Evolutionary conservation across 2,797 vertebrate species (phyloP).

Genomic region (Amblyopsis hoosieri): DNA sequence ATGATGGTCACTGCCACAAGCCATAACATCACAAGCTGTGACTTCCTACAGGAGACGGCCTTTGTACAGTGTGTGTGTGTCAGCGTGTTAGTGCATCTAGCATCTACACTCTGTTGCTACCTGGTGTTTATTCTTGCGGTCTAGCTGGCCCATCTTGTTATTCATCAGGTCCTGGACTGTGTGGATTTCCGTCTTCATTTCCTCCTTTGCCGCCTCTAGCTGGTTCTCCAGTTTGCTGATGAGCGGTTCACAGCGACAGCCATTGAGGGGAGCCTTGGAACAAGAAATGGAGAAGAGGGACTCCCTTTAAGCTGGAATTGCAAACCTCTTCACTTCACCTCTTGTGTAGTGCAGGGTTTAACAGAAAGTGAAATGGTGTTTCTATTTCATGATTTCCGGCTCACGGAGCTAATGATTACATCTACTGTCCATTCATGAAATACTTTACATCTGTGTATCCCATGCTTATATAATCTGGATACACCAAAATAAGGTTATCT

Average conservation of each 20-base stretch:
- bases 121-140: conserved; percentile 90
- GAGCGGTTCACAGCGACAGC: conserved; percentile 95
- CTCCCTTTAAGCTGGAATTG: background rate
- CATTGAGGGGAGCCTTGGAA: conserved; percentile 89
- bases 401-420: too few relatives aligned
- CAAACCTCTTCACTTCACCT: background rate
- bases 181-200: conserved; percentile 92
- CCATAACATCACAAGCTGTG: too few relatives aligned
- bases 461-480: too few relatives aligned
- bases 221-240: conserved; percentile 95
- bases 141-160: conserved; percentile 90
- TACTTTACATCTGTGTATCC: too few relatives aligned
- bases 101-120: conserved; percentile 61
- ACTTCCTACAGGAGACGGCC: too few relatives aligned
- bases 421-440: too few relatives aligned
- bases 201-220: conserved; percentile 93
- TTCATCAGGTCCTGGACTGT: conserved; percentile 92
- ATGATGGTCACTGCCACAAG: background rate
- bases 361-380: too few relatives aligned
- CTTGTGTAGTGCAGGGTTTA: too few relatives aligned
- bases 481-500: too few relatives aligned
- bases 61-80: background rate
- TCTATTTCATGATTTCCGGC: too few relatives aligned
- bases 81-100: too few relatives aligned
- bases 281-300: background rate